phyloP scores from a whole-genome alignment of 2,113 vertebrate species.

The Tor tambroides region DNA sequence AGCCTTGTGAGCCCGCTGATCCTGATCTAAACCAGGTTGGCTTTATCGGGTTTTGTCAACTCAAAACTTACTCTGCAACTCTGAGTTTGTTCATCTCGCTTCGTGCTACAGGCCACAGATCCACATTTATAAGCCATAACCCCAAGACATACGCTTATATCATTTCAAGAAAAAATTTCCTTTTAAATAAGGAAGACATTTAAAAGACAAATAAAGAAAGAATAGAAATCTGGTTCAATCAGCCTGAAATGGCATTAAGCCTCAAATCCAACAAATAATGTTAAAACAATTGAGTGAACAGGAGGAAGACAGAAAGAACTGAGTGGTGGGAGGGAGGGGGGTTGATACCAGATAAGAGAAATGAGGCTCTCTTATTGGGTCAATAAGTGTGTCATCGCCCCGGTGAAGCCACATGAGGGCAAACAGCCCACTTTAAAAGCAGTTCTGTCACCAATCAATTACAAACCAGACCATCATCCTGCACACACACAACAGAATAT shows the following conservation, averaged over 20 bases:
- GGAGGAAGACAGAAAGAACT: conserved; percentile 37
- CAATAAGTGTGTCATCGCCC: conserved; percentile 54
- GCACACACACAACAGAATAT: conserved; percentile 22
- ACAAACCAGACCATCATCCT: conserved; percentile 20
- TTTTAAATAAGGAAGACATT: not conserved
- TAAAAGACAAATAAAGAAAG: conserved; percentile 13
- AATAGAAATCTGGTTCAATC: conserved; percentile 23
- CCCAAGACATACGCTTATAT: not conserved
- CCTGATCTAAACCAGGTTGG: too few species aligned
- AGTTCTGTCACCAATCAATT: conserved; percentile 31
- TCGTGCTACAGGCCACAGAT: too few species aligned
- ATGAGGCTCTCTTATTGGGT: conserved; percentile 51
- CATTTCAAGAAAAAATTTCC: not conserved
- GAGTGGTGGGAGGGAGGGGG: conserved; percentile 10
- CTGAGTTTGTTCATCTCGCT: too few species aligned
- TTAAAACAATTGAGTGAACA: conserved; percentile 28
- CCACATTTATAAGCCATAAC: not conserved
- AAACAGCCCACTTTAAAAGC: conserved; percentile 43
- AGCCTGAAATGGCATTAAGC: not conserved
- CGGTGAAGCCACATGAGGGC: conserved; percentile 37
- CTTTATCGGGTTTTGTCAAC: too few species aligned
- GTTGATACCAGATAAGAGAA: conserved; percentile 40
- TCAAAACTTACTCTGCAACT: too few species aligned
- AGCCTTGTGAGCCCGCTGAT: too few species aligned
- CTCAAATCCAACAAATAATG: not conserved